Conservation (phyloP, 92 coral and sea anemone species). For the Virgularia gustaviana region DNA sequence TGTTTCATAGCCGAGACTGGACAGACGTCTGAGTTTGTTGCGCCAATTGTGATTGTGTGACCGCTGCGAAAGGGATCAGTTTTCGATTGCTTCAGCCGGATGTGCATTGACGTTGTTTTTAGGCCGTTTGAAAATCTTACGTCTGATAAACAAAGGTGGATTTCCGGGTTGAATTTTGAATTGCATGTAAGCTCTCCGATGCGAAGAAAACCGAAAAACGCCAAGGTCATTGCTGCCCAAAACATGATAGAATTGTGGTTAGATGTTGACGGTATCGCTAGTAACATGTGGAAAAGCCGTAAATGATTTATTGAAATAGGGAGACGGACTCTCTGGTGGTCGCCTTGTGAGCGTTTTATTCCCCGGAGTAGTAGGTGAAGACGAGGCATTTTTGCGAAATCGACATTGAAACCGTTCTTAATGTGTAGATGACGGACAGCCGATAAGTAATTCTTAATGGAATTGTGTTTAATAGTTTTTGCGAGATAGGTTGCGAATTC, state of each 20-base stretch:
- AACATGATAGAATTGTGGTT: slow-evolving; percentile 4
- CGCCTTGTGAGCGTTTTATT: slow-evolving; percentile 45
- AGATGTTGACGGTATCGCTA: slow-evolving; percentile 28
- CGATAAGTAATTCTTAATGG: slow-evolving; percentile 44
- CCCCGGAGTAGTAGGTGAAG: slow-evolving; percentile 33
- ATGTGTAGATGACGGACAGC: slow-evolving; percentile 51
- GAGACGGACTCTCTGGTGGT: slow-evolving; percentile 16
- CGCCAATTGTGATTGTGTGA: slow-evolving; percentile 39
- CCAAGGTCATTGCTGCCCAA: slow-evolving; percentile 43
- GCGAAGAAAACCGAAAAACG: slow-evolving; percentile 45
- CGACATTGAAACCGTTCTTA: slow-evolving; percentile 27
- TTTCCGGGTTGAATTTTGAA: not conserved
- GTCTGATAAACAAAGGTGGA: slow-evolving; percentile 33
- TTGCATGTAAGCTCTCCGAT: slow-evolving; percentile 49
- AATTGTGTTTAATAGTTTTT: slow-evolving; percentile 1
- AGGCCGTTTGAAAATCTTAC: slow-evolving; percentile 6
- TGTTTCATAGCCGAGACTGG: slow-evolving; percentile 27
- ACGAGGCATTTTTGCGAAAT: slow-evolving; percentile 26
- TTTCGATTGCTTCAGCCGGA: slow-evolving; percentile 29
- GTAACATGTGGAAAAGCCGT: not conserved
- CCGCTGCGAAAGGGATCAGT: slow-evolving; percentile 46
- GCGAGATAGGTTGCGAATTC: not conserved
- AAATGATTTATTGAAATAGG: slow-evolving; percentile 44
- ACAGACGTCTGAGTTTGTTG: slow-evolving; percentile 4
- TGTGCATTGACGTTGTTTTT: not conserved